phyloP scores from a whole-genome alignment of 1,140 invertebrate species.

The Plectrocnemia conspersa region DNA sequence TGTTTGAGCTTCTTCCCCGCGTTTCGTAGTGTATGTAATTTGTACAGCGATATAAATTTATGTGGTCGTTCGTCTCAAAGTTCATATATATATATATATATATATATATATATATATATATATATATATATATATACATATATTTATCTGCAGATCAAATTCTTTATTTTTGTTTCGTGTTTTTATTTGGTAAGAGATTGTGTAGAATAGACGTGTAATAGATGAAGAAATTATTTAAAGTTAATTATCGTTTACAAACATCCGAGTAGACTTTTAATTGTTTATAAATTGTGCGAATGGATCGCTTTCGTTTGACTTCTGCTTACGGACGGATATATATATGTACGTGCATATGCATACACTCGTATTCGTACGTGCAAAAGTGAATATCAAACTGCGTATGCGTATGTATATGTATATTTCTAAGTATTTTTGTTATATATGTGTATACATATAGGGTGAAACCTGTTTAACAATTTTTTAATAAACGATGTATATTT shows the following conservation, averaged over 20 bases:
- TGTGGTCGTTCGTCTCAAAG: too few relatives aligned
- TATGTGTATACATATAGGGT: too few relatives aligned
- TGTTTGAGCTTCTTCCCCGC: too few relatives aligned
- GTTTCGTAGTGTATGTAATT: too few relatives aligned
- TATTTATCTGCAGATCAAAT: neutral
- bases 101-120: neutral
- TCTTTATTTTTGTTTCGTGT: slow-evolving; percentile 4
- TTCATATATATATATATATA: neutral
- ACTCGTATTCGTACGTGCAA: neutral
- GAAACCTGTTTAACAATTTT: too few relatives aligned
- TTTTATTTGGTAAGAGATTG: neutral
- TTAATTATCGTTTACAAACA: neutral
- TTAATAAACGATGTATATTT: too few relatives aligned
- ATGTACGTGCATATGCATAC: neutral
- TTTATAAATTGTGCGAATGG: slow-evolving; percentile 9
- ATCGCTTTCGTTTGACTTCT: slow-evolving; percentile 16
- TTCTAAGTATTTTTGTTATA: too few relatives aligned
- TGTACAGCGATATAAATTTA: too few relatives aligned
- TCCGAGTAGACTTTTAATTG: neutral
- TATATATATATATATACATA: neutral
- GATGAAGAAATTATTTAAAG: slow-evolving; percentile 5
- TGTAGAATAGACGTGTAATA: neutral
- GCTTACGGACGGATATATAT: slow-evolving; percentile 1
- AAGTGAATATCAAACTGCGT: too few relatives aligned
- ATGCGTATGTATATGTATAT: too few relatives aligned